Percentiles rank a stretch among this genome's conserved stretches.
Evolutionary conservation across 2,797 vertebrate species (phyloP).

Genomic region (Tapera naevia): DNA sequence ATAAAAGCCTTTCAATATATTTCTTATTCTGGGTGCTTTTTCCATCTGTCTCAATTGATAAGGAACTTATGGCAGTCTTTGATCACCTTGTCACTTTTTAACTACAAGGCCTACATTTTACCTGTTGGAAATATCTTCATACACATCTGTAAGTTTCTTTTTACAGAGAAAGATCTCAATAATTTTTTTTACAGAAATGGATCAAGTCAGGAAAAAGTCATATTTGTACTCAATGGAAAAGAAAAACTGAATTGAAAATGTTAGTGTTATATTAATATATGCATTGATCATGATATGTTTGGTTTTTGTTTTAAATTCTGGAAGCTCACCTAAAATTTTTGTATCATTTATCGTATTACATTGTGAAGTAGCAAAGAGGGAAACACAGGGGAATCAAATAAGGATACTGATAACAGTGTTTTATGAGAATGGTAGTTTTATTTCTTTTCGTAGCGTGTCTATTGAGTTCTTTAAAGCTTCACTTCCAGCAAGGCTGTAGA

Average conservation of each 20-base stretch:
- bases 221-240: background rate
- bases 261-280: background rate
- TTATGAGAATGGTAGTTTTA: background rate
- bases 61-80: background rate
- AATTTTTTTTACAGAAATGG: background rate
- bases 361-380: background rate
- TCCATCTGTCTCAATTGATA: background rate
- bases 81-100: background rate
- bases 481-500: background rate
- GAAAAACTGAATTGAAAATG: background rate
- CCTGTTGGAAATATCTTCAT: background rate
- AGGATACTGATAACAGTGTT: background rate
- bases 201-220: background rate
- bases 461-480: background rate
- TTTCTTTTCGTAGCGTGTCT: background rate
- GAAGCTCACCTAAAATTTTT: background rate
- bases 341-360: rapidly evolving
- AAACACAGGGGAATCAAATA: background rate
- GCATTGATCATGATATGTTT: background rate
- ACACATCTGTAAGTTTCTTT: background rate
- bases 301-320: background rate
- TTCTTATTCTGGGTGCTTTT: background rate
- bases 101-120: background rate
- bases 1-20: background rate
- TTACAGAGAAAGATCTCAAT: background rate